Evolutionary conservation across 2,888 invertebrate species (phyloP).

Genomic region (Xanthia togata): DNA sequence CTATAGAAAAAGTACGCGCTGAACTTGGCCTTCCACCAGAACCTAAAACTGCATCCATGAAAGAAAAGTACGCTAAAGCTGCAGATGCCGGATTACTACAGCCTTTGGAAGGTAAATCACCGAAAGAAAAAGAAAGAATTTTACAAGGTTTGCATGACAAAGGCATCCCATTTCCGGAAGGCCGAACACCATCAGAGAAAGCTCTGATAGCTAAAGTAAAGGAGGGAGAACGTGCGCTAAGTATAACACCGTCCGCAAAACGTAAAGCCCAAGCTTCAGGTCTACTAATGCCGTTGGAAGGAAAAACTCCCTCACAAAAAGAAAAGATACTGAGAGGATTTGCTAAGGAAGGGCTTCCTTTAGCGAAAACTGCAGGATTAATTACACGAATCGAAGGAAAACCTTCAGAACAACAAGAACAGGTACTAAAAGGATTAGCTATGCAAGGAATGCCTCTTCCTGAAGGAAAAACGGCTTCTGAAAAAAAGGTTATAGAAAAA

Average conservation of each 20-base stretch:
- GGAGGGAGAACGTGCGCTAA: too few relatives aligned
- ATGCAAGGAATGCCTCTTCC: conserved; percentile 48
- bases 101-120: too few relatives aligned
- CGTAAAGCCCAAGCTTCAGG: too few relatives aligned
- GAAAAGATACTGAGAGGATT: conserved; percentile 24
- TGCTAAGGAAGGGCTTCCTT: conserved; percentile 47
- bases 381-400: conserved; percentile 28
- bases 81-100: conserved; percentile 6
- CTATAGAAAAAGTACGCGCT: background rate
- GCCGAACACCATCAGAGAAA: too few relatives aligned
- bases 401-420: conserved; percentile 12
- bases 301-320: background rate
- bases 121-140: too few relatives aligned
- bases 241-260: too few relatives aligned
- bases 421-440: conserved; percentile 55
- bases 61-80: background rate
- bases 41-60: background rate
- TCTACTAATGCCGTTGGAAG: too few relatives aligned
- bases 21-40: conserved; percentile 9
- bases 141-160: too few relatives aligned
- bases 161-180: too few relatives aligned
- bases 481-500: background rate
- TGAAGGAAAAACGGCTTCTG: background rate
- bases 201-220: too few relatives aligned
- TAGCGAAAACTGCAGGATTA: background rate